phyloP scores from a whole-genome alignment of 2,888 invertebrate genomes.

The Masnerella sp. region DNA sequence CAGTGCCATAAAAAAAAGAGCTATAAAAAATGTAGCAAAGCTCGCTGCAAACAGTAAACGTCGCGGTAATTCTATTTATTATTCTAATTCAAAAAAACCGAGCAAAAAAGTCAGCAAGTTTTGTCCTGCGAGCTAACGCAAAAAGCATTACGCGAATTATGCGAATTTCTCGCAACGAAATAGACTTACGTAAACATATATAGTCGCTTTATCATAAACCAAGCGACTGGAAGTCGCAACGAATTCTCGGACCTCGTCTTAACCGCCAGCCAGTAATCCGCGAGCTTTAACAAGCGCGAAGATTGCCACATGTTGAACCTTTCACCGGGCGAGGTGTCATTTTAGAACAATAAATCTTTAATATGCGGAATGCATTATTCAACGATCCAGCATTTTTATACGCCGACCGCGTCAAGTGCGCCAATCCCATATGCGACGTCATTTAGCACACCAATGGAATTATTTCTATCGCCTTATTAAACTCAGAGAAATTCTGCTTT shows the following conservation, averaged over 20 bases:
- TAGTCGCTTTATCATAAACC: conserved; percentile 30
- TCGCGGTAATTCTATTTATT: conserved; percentile 9
- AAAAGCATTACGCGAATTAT: conserved; percentile 21
- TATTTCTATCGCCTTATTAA: too few relatives aligned
- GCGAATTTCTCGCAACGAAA: conserved; percentile 28
- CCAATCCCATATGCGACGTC: conserved; percentile 16
- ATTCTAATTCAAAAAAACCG: conserved; percentile 11
- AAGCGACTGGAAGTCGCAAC: conserved; percentile 21
- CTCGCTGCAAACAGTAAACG: conserved; percentile 4
- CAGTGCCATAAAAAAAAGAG: conserved; percentile 18
- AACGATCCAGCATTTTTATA: conserved; percentile 28
- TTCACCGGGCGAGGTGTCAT: conserved; percentile 48
- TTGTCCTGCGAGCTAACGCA: conserved; percentile 13
- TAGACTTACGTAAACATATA: conserved; percentile 12
- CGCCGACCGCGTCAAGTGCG: conserved; percentile 18
- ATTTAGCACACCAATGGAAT: too few relatives aligned
- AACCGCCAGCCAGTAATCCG: conserved; percentile 26
- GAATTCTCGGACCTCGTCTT: conserved; percentile 15
- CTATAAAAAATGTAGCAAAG: conserved; percentile 9
- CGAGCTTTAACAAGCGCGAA: conserved; percentile 45
- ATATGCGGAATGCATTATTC: conserved; percentile 46
- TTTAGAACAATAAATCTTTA: conserved; percentile 55
- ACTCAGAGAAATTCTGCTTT: too few relatives aligned
- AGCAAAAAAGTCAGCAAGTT: conserved; percentile 2
- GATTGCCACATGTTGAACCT: conserved; percentile 46